phyloP scores from a whole-genome alignment of 1,140 invertebrate genomes.

The Branchinecta lindahli region DNA sequence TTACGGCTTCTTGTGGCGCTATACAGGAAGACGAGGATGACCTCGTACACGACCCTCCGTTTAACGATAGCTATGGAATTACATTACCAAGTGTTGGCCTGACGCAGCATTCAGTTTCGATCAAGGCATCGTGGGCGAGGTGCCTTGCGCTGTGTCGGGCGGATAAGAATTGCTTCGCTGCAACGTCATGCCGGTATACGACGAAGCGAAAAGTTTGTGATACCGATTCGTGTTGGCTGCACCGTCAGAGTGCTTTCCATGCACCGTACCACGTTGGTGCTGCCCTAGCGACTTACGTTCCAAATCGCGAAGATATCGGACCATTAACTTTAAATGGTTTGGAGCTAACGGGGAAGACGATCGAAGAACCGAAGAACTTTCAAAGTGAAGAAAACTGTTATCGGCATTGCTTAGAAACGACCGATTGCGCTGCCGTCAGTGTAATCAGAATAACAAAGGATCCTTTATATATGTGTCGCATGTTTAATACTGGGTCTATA shows the following conservation, averaged over 20 bases:
- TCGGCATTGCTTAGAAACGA: conserved; percentile 12
- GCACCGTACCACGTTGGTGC: not conserved
- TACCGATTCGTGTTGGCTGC: conserved; percentile 13
- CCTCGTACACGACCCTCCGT: not conserved
- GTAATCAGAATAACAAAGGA: not conserved
- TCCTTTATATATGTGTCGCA: conserved; percentile 3
- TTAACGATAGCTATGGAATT: conserved; percentile 4
- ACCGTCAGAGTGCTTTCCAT: conserved; percentile 12
- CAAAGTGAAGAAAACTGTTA: conserved; percentile 14
- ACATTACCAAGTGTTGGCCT: conserved; percentile 4
- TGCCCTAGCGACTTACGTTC: conserved; percentile 12
- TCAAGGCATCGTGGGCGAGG: conserved; percentile 9
- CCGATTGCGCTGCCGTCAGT: conserved; percentile 10
- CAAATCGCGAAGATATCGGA: conserved; percentile 10
- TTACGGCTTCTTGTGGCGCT: conserved; percentile 7
- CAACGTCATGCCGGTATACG: conserved; percentile 13
- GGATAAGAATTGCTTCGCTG: conserved; percentile 7
- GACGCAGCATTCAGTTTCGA: not conserved
- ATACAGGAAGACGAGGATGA: conserved; percentile 12
- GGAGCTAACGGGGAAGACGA: conserved; percentile 8
- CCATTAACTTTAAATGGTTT: conserved; percentile 12
- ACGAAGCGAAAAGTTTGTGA: conserved; percentile 9
- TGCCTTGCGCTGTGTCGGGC: conserved; percentile 9
- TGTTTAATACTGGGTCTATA: not conserved
- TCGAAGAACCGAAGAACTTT: not conserved